Base-by-base conservation (phyloP, 2,888 invertebrate species). In the Lasioglossum leucozonium region DNA sequence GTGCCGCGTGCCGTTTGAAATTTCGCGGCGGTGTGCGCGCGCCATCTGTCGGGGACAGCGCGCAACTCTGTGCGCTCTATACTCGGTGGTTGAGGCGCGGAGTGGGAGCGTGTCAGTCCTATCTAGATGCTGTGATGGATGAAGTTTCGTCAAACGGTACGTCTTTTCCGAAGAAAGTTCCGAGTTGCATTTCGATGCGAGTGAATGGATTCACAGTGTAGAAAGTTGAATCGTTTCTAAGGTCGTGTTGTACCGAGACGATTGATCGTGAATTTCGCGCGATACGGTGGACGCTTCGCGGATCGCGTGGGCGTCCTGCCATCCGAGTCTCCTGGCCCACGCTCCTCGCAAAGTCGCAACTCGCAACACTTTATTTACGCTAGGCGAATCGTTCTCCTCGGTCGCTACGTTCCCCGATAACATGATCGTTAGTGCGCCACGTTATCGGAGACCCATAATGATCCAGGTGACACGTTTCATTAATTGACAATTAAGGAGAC, bases 121-220 rank as follows among this genome's bases (percentile, higher is more conserved):
- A 92, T 77, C 88, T 92, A 92, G 91, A 93, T 94, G 93, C 93
- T 91, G 93, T 93, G 92, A 94, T 94, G 94, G 94, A 94, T 89
- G 93, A 93, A 91, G 91, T 91, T 84, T 91, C 92, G 83, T 91
- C 90, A 79, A 93, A 92, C 87, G 94, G 94, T 94, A 93, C 83
- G 94, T 92, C 84, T 89, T 82, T 83, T 84, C 77, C 44, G 69
- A 37, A 30, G 67, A 77, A 85, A 80, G 77, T 76, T 73, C 47
- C 65, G 37, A 40, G 67, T 72, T 72, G 74, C 40, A 77, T 76
- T 75, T 8, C 11, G 62, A 51, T 58, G n/a, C 22, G 37, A 67
- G 80, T 37, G 22, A 62, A 58, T 34, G 51, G n/a, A 62, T 34
- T 72, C 34, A 10, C n/a, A 37, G 72, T 62, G 62, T 26, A 77